phyloP scores from a whole-genome alignment of 2,888 invertebrate species.

The Mayetiola destructor region DNA sequence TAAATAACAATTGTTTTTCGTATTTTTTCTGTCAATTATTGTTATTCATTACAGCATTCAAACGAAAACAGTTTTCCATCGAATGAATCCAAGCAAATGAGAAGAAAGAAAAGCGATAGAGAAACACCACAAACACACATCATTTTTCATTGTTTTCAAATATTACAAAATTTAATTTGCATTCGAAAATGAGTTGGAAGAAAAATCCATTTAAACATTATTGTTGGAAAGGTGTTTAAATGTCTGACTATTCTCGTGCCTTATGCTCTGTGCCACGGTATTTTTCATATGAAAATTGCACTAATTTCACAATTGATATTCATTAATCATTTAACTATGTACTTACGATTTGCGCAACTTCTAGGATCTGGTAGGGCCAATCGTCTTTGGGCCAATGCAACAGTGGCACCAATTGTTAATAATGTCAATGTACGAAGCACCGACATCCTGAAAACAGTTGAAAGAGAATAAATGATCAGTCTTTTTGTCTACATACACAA shows the following conservation, averaged over 20 bases:
- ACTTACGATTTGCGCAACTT: slow-evolving; percentile 79
- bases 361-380: slow-evolving; percentile 76
- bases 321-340: too few relatives aligned
- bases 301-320: not conserved
- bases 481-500: too few relatives aligned
- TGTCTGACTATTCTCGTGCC: not conserved
- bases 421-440: slow-evolving; percentile 37
- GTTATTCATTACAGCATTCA: not conserved
- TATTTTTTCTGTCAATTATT: not conserved
- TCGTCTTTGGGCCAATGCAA: slow-evolving; percentile 64
- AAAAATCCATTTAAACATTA: too few relatives aligned
- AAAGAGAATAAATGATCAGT: too few relatives aligned
- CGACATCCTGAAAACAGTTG: slow-evolving; percentile 21
- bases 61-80: not conserved
- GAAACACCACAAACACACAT: not conserved
- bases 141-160: not conserved
- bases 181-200: too few relatives aligned
- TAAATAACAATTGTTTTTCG: slow-evolving; percentile 2
- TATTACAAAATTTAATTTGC: too few relatives aligned
- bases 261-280: not conserved
- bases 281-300: not conserved
- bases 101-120: not conserved
- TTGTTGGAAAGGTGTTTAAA: too few relatives aligned
- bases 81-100: not conserved
- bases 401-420: slow-evolving; percentile 48